Evolutionary conservation across 1,140 invertebrate species (phyloP), one percentile per base, ranked within the genome.

Genomic region (Drosophila ogumai): DNA sequence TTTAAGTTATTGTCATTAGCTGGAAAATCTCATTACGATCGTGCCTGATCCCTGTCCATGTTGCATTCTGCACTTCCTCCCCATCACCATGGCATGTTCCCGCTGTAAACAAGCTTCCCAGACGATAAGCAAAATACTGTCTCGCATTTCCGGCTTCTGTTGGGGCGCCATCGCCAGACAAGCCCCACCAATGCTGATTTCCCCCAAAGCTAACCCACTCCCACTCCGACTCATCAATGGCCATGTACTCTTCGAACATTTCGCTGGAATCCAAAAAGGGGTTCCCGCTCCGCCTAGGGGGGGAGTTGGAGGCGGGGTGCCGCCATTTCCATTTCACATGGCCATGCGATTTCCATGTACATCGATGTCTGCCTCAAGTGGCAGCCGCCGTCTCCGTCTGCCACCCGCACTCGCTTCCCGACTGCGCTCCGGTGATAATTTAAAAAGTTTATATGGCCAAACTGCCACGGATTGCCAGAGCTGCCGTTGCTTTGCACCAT

Each of bases 341-440:
- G 67, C 80, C 68, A 55, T 87, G 85, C 84, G 84, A 90, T 88
- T 88, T 88, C 85, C 84, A 88, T 87, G 84, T 88, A 88, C 67
- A 64, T 57, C 75, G 54, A 60, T 44, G 60, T 60, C 79, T 79
- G 73, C 36, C 85, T 90, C 84, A 88, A 88, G 84, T 88, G 85
- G 76, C 73, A 82, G 84, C 59, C 75, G 56, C 72, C 47, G n/a
- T 40, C 38, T n/a, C 15, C 38, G 69, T 64, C 81, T 65, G 43
- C 22, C 49, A 56, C 47, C 50, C 34, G 43, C 79, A 56, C 66
- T 54, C 31, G 79, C 50, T 66, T 59, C 43, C 66, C 55, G 41
- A 54, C 77, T 66, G 82, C 75, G 84, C 76, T 50, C 68, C 68
- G 84, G 84, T 88, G 85, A 88, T 88, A 88, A 88, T 88, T 88